Base-by-base conservation (phyloP, 2,888 invertebrate species). In the Calliphora vomitoria region DNA sequence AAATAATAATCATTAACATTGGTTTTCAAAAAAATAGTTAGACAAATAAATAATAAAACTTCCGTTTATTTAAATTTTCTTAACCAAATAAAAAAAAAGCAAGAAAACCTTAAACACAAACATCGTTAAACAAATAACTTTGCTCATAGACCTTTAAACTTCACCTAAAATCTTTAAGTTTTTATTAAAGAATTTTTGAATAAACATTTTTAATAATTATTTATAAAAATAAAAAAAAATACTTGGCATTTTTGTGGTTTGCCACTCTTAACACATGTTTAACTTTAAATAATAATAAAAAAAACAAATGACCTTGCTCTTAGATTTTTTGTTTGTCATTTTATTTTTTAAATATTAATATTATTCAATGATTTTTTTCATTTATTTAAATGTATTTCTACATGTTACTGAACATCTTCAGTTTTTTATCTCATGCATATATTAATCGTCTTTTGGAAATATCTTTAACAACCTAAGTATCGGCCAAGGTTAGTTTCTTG, bases 401-500 rank as follows among this genome's bases (percentile, higher is more conserved):
- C 47, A 47, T 53, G 44, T 44, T 44, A 10, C 10, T 13, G 8
- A 41, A 35, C 31, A 50, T 60, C 50, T 41, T 58, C 1, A 47
- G 68, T 38, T 50, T 64, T 25, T 53, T 55, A 44, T 69, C 60
- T 71, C 2, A 35, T 53, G 18, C 18, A 53, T 53, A 50, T 35
- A 53, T 69, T 31, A 60, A 15, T n/a, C 15, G 38, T 13, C 31
- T 18, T 18, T 62, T 53, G n/a, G 55, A 64, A 31, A 35, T 41
- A 44, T 41, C 18, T 41, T 53, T 3, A 55, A 62, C 74, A 50
- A 13, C 6, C 10, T 41, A 72, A 53, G 76, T 75, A 50, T 69
- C 75, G 50, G 64, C 75, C 82, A 83, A 80, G 80, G 86, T 83
- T 75, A 74, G 60, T 31, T 44, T 82, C 44, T 68, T 82, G 64